Base-by-base conservation (phyloP, 2,888 invertebrate genomes). In the Xanthorhoe spadicearia region DNA sequence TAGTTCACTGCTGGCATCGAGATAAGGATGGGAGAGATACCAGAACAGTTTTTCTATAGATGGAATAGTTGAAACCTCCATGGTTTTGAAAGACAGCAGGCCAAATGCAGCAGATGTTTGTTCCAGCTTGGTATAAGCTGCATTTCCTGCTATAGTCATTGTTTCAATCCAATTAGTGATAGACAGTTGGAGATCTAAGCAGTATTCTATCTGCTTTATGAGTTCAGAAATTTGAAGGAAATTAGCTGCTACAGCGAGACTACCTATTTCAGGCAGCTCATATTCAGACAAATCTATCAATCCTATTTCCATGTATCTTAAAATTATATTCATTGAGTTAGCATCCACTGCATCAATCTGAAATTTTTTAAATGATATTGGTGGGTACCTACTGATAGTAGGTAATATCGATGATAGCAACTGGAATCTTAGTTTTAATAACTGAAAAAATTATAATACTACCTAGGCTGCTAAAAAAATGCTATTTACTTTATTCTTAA, bases 211-310 rank as follows among this genome's bases (percentile, higher is more conserved):
- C 74, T 90, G 89, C 75, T 87, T 91, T 0, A 82, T 80, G 0
- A 93, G 80, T 74, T 92, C 90, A 7, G 83, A 84, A 8, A 92
- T 84, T 79, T 92, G 93, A 35, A 93, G 76, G 57, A 88, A 92
- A 73, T 84, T 88, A 0, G 90, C 90, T 61, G 90, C 86, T 38
- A 81, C 57, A 0, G 88, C 85, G 51, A 93, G 69, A n/a, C 87
- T 83, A 7, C 80, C 80, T 46, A 92, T 76, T 6, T 74, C 79
- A 6, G 74, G 59, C 8, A 88, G 64, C 7, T 85, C 69, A 67
- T 83, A 78, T 32, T 88, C 88, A 43, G 82, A 77, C 10, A 93
- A 76, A 71, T 90, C 87, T 69, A 92, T 85, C 6, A 86, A 68
- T 10, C 90, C 90, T 55, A 85, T 74, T 61, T 85, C 76, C 85